phyloP scores from a whole-genome alignment of 2,888 invertebrate species.

The Alviniconcha strummeri region DNA sequence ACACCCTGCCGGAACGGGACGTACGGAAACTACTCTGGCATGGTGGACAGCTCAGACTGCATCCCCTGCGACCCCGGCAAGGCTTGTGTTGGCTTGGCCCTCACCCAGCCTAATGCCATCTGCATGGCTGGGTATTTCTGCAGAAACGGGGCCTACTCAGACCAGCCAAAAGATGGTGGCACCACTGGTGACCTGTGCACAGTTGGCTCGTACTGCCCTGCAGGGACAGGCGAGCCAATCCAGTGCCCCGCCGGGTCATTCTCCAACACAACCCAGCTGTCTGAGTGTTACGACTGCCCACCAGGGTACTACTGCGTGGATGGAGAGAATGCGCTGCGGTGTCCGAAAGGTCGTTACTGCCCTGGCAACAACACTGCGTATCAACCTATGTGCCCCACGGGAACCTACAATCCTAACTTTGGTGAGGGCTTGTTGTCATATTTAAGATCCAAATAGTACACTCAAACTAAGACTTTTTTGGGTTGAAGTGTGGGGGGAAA shows the following conservation, averaged over 20 bases:
- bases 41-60: constrained; percentile 56
- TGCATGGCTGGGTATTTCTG: constrained; percentile 71
- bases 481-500: too few relatives aligned
- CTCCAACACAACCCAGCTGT: constrained; percentile 59
- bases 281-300: constrained; percentile 63
- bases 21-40: constrained; percentile 62
- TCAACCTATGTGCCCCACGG: constrained; percentile 64
- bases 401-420: constrained; percentile 66
- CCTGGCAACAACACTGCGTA: constrained; percentile 67
- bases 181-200: constrained; percentile 68
- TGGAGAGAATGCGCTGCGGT: constrained; percentile 57
- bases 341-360: constrained; percentile 68
- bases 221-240: constrained; percentile 63
- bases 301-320: constrained; percentile 68
- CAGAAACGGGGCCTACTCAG: constrained; percentile 58
- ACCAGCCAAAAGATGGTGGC: constrained; percentile 68
- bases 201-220: constrained; percentile 60
- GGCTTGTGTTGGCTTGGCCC: constrained; percentile 62
- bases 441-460: not conserved
- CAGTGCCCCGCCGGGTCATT: constrained; percentile 65
- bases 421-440: constrained; percentile 45
- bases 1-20: constrained; percentile 70
- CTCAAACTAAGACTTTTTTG: too few relatives aligned
- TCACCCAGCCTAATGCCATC: constrained; percentile 62
- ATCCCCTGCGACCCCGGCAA: constrained; percentile 66